phyloP scores from a whole-genome alignment of 1,140 invertebrate species.

The roundworm (Caenorhabditis elegans) region DNA sequence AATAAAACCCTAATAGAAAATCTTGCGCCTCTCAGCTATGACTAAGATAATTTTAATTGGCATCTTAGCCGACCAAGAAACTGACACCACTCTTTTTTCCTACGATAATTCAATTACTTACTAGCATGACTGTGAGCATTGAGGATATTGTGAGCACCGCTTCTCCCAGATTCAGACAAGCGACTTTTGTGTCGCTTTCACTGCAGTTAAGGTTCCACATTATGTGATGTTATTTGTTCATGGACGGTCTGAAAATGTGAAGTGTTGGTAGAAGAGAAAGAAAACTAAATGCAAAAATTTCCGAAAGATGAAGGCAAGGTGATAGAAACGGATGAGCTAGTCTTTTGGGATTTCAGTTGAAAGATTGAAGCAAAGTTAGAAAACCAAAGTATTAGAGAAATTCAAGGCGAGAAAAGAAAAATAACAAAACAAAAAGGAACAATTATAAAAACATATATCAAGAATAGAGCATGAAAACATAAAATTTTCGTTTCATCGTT shows the following conservation, averaged over 20 bases:
- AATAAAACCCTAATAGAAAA: neutral
- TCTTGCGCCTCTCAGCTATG: neutral
- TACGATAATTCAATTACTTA: constrained; percentile 44
- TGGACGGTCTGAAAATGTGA: neutral
- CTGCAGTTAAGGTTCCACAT: constrained; percentile 23
- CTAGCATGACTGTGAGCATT: constrained; percentile 65
- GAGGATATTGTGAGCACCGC: constrained; percentile 61
- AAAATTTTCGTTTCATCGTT: no score
- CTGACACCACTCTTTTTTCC: neutral
- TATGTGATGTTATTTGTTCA: neutral
- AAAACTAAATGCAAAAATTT: neutral
- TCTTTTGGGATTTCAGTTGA: constrained; percentile 15
- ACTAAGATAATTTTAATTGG: constrained; percentile 10
- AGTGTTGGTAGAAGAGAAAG: neutral
- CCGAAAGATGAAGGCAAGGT: neutral
- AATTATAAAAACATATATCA: no score
- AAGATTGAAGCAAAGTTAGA: neutral
- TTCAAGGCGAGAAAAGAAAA: neutral
- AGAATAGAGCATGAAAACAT: no score
- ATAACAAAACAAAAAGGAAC: neutral
- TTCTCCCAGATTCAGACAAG: constrained; percentile 59
- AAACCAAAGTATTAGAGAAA: neutral
- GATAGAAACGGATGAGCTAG: constrained; percentile 1
- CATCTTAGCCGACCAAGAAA: neutral
- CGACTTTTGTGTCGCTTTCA: constrained; percentile 36